A percentile compares a stretch with the other conserved stretches of the same genome.
These are phyloP conservation scores for Pinna nobilis DNA, from an alignment of 1,140 invertebrate species.

Conservation along the genomic window DNA sequence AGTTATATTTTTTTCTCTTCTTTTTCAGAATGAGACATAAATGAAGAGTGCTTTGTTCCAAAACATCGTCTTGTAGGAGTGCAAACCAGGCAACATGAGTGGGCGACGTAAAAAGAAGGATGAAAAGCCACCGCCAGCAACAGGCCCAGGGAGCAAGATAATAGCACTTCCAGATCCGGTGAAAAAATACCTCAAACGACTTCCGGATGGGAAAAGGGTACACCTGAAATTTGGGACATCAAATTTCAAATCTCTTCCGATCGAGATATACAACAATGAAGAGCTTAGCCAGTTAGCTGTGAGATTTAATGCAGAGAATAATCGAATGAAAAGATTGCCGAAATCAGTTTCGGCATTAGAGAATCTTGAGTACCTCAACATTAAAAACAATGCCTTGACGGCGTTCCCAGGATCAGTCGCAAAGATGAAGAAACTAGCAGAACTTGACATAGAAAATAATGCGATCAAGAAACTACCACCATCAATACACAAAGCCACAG, in stretches of 20 bases:
- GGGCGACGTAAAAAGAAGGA: conserved; percentile 67
- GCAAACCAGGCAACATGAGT: conserved; percentile 35
- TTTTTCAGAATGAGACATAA: no score
- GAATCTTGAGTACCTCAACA: conserved; percentile 64
- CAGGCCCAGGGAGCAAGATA: conserved; percentile 71
- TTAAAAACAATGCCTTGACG: conserved; percentile 66
- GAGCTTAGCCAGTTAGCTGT: conserved; percentile 62
- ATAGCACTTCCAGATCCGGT: conserved; percentile 64
- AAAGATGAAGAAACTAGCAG: conserved; percentile 63
- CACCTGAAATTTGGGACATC: conserved; percentile 64
- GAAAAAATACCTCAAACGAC: conserved; percentile 61
- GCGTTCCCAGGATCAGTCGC: conserved; percentile 67
- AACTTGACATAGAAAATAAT: conserved; percentile 68
- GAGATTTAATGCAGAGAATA: conserved; percentile 67
- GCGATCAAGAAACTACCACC: conserved; percentile 67
- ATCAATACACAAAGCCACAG: conserved; percentile 68
- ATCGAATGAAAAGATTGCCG: conserved; percentile 67
- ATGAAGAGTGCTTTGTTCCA: no score
- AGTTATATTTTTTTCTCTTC: background rate
- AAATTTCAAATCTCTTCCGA: conserved; percentile 67
- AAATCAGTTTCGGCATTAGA: conserved; percentile 58
- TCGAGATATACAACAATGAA: conserved; percentile 71
- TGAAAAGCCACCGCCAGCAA: conserved; percentile 71
- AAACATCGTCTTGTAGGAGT: no score
- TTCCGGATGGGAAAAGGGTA: conserved; percentile 55